A percentile compares a stretch with the other conserved stretches of the same genome.
Conservation (phyloP, 2,113 vertebrate species). For the Probosciger aterrimus region DNA sequence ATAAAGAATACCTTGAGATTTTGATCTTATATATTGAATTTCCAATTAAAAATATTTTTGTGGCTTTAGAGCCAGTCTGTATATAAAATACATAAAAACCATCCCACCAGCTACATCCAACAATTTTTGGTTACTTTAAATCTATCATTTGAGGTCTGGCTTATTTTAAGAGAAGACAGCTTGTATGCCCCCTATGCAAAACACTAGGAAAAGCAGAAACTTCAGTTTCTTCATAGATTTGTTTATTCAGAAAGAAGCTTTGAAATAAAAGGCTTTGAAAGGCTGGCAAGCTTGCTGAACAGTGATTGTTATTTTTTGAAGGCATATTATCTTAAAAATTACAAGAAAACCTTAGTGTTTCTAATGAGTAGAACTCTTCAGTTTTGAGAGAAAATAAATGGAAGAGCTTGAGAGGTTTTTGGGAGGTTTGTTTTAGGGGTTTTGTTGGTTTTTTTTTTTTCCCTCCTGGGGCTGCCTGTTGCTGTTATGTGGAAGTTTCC, state of each 20-base stretch:
- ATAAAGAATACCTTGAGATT: not conserved
- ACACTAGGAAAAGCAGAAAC: not conserved
- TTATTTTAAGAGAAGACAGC: not conserved
- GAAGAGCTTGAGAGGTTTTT: constrained; percentile 43
- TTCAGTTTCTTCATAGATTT: constrained; percentile 27
- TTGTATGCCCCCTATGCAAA: not conserved
- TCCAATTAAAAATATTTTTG: not conserved
- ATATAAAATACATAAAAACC: not conserved
- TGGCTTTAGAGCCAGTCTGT: not conserved
- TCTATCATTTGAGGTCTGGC: constrained; percentile 14
- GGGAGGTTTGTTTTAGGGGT: not conserved
- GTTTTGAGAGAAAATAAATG: constrained; percentile 66
- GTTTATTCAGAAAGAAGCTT: constrained; percentile 50
- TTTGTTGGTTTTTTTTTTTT: not conserved
- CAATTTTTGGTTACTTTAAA: not conserved
- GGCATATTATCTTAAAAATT: constrained; percentile 61
- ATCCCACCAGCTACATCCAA: not conserved
- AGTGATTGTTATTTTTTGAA: constrained; percentile 52
- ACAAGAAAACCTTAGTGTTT: constrained; percentile 61
- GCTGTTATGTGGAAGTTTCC: constrained; percentile 60
- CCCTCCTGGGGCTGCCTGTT: constrained; percentile 54
- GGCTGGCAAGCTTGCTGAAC: constrained; percentile 46
- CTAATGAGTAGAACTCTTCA: constrained; percentile 57
- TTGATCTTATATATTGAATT: not conserved
- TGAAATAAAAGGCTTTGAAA: constrained; percentile 62